These are phyloP conservation scores for Xestia xanthographa DNA, from an alignment of 2,888 invertebrate genomes.

Conservation along the genomic window DNA sequence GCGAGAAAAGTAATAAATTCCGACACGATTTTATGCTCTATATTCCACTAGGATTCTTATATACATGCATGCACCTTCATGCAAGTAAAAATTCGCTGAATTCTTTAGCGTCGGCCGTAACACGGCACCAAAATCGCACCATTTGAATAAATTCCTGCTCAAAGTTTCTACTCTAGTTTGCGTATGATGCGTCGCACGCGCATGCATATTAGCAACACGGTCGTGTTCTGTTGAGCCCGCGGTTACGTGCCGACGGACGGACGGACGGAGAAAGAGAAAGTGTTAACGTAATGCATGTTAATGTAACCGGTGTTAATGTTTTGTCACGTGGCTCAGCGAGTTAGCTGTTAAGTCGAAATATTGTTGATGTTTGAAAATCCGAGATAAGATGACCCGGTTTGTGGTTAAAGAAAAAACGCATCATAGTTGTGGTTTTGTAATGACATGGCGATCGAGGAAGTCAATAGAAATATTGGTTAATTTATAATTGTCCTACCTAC, in stretches of 20 bases:
- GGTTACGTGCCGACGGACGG: constrained; percentile 49
- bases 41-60: constrained; percentile 19
- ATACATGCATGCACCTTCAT: constrained; percentile 51
- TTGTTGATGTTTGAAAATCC: constrained; percentile 28
- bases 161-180: constrained; percentile 62
- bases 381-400: not conserved
- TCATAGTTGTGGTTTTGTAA: constrained; percentile 1
- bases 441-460: not conserved
- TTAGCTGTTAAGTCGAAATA: constrained; percentile 19
- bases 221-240: constrained; percentile 59
- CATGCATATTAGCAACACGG: constrained; percentile 55
- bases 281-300: constrained; percentile 64
- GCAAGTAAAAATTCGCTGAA: constrained; percentile 32
- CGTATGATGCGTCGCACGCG: constrained; percentile 45
- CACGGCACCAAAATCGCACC: constrained; percentile 33
- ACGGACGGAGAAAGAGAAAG: constrained; percentile 62
- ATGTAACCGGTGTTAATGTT: constrained; percentile 60
- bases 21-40: constrained; percentile 31
- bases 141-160: constrained; percentile 62
- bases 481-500: not conserved
- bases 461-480: not conserved
- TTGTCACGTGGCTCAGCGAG: constrained; percentile 51
- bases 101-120: constrained; percentile 30
- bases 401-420: not conserved
- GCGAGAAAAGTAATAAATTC: constrained; percentile 19